Conservation (phyloP, 1,140 invertebrate species). For the Orchesella cincta region DNA sequence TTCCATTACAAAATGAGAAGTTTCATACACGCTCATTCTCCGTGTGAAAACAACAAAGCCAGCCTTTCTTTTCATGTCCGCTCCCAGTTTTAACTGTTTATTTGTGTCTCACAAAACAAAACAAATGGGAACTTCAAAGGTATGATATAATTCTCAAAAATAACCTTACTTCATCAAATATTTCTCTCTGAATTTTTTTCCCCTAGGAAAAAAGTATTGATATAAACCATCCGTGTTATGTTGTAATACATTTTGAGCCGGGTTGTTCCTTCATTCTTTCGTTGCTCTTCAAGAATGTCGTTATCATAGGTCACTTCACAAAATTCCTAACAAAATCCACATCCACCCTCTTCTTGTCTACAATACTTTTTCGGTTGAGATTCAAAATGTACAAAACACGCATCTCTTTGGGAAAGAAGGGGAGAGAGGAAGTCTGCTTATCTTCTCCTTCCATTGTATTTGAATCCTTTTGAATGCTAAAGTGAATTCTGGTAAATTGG, state of each 20-base stretch:
- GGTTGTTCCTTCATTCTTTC: neutral
- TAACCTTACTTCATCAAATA: neutral
- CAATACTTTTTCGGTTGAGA: neutral
- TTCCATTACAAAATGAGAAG: neutral
- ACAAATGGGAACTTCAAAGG: neutral
- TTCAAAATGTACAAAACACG: neutral
- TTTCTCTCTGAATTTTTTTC: neutral
- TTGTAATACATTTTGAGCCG: neutral
- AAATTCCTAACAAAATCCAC: neutral
- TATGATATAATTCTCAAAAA: neutral
- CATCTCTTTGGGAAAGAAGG: neutral
- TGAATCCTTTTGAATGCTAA: no score
- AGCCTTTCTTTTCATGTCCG: neutral
- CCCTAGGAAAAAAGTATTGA: neutral
- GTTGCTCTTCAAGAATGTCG: neutral
- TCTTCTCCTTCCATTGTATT: neutral
- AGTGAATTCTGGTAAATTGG: no score
- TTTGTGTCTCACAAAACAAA: no score
- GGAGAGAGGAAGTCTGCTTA: neutral
- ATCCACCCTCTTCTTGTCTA: neutral
- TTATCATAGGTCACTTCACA: slow-evolving; percentile 17
- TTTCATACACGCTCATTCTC: neutral
- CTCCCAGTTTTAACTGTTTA: neutral
- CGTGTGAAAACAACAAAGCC: neutral
- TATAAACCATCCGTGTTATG: neutral